phyloP scores from a whole-genome alignment of 2,888 invertebrate species.

The Spilosoma lubricipeda region DNA sequence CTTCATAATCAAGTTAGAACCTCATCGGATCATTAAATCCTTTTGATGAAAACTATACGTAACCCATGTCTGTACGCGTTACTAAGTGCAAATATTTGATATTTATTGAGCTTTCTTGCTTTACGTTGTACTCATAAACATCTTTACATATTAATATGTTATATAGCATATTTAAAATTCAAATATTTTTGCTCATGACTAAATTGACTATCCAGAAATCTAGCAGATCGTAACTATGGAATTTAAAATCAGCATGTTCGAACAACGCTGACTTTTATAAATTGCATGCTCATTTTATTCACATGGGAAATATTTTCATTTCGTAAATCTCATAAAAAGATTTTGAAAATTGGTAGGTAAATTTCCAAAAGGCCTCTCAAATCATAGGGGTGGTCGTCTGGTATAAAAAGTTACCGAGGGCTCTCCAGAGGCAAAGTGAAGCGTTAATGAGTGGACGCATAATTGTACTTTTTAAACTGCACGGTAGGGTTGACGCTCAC shows the following conservation, averaged over 20 bases:
- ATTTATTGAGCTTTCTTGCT: not conserved
- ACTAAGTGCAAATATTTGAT: not conserved
- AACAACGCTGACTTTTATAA: slow-evolving; percentile 20
- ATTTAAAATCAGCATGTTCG: not conserved
- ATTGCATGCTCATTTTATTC: slow-evolving; percentile 19
- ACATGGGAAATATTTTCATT: slow-evolving; percentile 19
- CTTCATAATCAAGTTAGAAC: not conserved
- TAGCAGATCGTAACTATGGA: not conserved
- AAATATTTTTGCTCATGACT: not conserved
- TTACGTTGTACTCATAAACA: too few species aligned
- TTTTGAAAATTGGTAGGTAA: slow-evolving; percentile 13
- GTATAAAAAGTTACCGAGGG: slow-evolving; percentile 21
- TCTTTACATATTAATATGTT: too few species aligned
- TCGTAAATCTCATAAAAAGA: slow-evolving; percentile 24
- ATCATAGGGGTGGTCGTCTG: slow-evolving; percentile 20
- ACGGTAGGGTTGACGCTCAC: slow-evolving; percentile 16
- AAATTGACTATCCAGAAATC: not conserved
- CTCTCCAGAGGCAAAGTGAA: slow-evolving; percentile 28
- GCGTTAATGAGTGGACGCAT: slow-evolving; percentile 40
- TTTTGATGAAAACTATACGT: not conserved
- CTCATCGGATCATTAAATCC: not conserved
- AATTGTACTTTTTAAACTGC: slow-evolving; percentile 54
- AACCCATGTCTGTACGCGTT: not conserved
- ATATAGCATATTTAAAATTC: not conserved
- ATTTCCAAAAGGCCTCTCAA: slow-evolving; percentile 1